Base-by-base conservation (phyloP, 2,113 vertebrate species). In the Platysteira castanea region DNA sequence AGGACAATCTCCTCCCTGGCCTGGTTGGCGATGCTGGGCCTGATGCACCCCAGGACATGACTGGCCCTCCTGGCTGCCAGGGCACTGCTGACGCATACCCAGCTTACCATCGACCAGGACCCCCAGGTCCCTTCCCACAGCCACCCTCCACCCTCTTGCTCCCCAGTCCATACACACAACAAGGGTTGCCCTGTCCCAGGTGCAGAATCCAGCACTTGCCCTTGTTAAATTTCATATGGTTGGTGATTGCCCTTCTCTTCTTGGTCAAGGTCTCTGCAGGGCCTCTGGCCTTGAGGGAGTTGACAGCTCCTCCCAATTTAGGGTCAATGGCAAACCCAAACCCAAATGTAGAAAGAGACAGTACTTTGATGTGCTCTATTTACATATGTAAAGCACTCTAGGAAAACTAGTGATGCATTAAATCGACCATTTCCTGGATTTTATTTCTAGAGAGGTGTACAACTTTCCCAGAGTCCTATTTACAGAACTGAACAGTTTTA, bases 101-200 rank as follows among this genome's bases (percentile, higher is more conserved):
- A 53, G 0, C 18, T 23, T 27, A 5, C 3, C 28, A 23, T 4
- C 0, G 0, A 4, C 18, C 42, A 50, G 74, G 7, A 49, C 11
- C 16, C n/a, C 24, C 42, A 23, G 42, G 35, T 41, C 26, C 85
- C 42, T 56, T 73, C 35, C 69, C 35, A 14, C 41, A 39, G 82
- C n/a, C 54, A 47, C 54, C 30, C 53, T 30, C 16, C 52, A 17
- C 4, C 41, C 44, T 77, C 37, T 8, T 65, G 15, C 24, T 39
- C 28, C 63, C n/a, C 74, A 49, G 13, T 14, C 23, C 5, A 0
- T 15, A 2, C 49, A 24, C 15, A 54, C 42, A 42, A 0, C n/a
- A 30, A 17, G 56, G 47, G 30, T 11, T 63, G 75, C 24, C 30
- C 84, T 2, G 6, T 21, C 13, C 39, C 30, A 26, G 56, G 22